Evolutionary conservation across 2,888 invertebrate genomes (phyloP), one percentile per base, ranked within the genome.

Genomic region (Molorchus minor): DNA sequence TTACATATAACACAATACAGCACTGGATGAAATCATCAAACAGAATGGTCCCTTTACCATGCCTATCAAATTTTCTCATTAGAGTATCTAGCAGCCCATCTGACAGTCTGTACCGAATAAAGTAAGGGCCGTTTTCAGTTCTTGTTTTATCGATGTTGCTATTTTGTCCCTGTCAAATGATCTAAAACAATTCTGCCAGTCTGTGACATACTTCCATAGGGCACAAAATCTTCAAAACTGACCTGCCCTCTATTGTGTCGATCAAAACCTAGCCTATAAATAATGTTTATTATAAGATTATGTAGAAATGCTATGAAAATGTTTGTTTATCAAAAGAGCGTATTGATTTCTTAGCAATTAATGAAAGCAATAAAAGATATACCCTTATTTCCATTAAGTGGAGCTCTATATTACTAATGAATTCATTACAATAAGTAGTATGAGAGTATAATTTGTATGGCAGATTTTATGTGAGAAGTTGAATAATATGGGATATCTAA

Each of bases 11-110:
- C 52, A 93, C 90, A 63, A 98, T 89, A 79, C 96, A 96, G 77
- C 96, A 95, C 79, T 98, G 98, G 70, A 98, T 98, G 79, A 98
- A 98, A 80, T 99, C 98, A 83, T 99, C 98, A 82, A 99, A 99
- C 52, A 94, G 87, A 71, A 99, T 93, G 4, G 91, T 92, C 25
- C 95, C 94, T 49, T 86, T 84, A n/a, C 96, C 96, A 74, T 89
- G 90, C 67, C 98, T 85, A 82, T 98, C 98, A 82, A 97, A 99
- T 81, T 98, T 98, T 68, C 90, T 87, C 51, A 99, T 84, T 74
- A 98, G 85, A 30, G 91, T 86, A 62, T 87, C 87, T 57, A 95
- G 86, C 52, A 97, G 86, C 57, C 86, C 85, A 71, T 96, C 94
- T 0, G 94, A 92, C 29, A 99, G 82, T 62, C 91, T 84, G 78